These are phyloP conservation scores for Lethocerus indicus DNA, from an alignment of 1,140 invertebrate genomes.

Conservation along the genomic window DNA sequence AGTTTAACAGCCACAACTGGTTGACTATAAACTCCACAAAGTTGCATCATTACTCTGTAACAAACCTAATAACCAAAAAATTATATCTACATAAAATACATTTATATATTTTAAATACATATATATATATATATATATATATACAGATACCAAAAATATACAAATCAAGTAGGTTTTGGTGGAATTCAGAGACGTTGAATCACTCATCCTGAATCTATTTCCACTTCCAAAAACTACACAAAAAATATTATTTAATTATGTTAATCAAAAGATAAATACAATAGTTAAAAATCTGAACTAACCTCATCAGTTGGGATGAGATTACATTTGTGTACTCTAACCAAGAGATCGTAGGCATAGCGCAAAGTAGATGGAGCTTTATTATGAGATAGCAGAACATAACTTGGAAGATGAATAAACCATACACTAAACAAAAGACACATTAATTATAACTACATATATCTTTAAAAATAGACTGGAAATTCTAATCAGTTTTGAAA, in stretches of 20 bases:
- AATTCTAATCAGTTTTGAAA: not conserved
- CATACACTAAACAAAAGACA: conserved; percentile 58
- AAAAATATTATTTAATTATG: no score
- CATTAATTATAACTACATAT: not conserved
- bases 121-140: no score
- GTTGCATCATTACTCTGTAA: conserved; percentile 95
- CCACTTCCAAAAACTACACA: no score
- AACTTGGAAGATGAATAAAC: conserved; percentile 86
- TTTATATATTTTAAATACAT: no score
- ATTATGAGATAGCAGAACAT: conserved; percentile 37
- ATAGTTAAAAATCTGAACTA: no score
- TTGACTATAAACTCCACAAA: conserved; percentile 87
- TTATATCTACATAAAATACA: not conserved
- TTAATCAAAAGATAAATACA: no score
- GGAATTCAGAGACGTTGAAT: no score
- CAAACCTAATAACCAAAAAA: conserved; percentile 48
- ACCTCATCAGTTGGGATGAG: conserved; percentile 82
- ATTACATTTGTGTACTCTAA: conserved; percentile 61
- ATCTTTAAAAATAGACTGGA: not conserved
- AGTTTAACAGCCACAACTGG: conserved; percentile 90
- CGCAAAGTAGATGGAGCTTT: conserved; percentile 63
- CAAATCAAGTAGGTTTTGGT: no score
- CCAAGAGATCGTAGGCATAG: conserved; percentile 71
- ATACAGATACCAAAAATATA: no score
- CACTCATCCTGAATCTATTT: no score